Base-by-base conservation (phyloP, 2,797 vertebrate genomes). In the Enteromius radiatus region DNA sequence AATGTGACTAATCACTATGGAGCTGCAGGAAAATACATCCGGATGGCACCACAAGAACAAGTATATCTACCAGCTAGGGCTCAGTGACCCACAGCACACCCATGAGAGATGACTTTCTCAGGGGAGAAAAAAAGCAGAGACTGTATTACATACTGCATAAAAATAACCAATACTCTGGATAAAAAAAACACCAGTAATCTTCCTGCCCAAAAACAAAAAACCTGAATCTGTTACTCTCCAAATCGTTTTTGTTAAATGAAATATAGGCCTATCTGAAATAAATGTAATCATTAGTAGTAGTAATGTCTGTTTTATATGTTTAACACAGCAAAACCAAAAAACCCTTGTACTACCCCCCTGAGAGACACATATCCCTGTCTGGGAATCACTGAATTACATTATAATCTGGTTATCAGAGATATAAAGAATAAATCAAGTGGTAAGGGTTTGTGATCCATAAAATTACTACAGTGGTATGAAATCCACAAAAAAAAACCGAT, bases 361-460 rank as follows among this genome's bases (percentile, higher is more conserved):
- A 41, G 33, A 36, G 23, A 26, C 36, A 41, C n/a, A 1, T 41
- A 26, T 59, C 12, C 33, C 21, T 59, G n/a, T 36, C n/a, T 26
- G 73, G 33, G n/a, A 59, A 59, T 56, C 1, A 1, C 33, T 59
- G 33, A 59, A 26, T 75, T 41, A 75, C 21, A 59, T n/a, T 59
- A 41, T 75, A 59, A 41, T 33, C n/a, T 75, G 52, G 31, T 56
- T 59, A 59, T 75, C 33, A 19, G 52, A 26, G 31, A 75, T 41
- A 56, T 56, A 11, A 75, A 59, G 52, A 75, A 5, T 52, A 75
- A 59, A 75, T 26, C 52, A 59, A 26, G 33, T 75, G 52, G 26
- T 19, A 71, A 75, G 63, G 64, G 67, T 84, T 81, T 71, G 56
- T 77, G 45, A 84, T 77, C 54, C 65, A 71, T 65, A 49, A 56